Evolutionary conservation across 1,140 invertebrate species (phyloP), one percentile per base, ranked within the genome.

Genomic region (Panagrolaimus sp.): DNA sequence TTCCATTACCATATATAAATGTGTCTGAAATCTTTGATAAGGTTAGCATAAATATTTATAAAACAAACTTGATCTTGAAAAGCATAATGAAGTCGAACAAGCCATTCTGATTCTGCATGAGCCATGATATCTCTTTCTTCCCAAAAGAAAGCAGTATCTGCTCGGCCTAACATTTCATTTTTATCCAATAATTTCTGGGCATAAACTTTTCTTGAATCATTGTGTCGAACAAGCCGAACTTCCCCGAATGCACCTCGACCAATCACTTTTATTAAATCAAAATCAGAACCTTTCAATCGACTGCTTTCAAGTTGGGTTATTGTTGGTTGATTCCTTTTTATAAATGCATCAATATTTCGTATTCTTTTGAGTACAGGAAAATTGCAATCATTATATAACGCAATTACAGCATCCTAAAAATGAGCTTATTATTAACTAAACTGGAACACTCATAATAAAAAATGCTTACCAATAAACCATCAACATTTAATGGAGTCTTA

Each of bases 121-220:
- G 95, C 95, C 95, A 98, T 98, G 62, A 99, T 98, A 84, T 98
- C 93, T 77, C 96, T 87, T 85, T 99, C 96, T 86, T 98, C 96
- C 96, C 95, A 99, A 85, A 96, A 99, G 86, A 98, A 98, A 65
- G 96, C 95, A 5, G 94, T 96, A 84, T 98, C 96, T 45, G 94
- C 96, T 72, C 95, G 87, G 85, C 98, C 2, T 7, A 91, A 89
- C 92, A 98, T 96, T 89, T 98, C 94, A 85, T 94, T 94, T 89
- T 98, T 99, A 84, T 93, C 97, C 26, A 99, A 87, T 73, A 96
- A 86, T 86, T 99, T 99, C 94, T 98, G 97, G 46, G 96, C 96
- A 87, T 92, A 98, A 12, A 98, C 94, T 85, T 91, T 83, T 76
- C 89, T 88, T 15, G 92, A 94, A 62, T 89, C 90, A 86, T 91